Base-by-base conservation (phyloP, 2,797 vertebrate species). In the Leptoclinus maculatus region DNA sequence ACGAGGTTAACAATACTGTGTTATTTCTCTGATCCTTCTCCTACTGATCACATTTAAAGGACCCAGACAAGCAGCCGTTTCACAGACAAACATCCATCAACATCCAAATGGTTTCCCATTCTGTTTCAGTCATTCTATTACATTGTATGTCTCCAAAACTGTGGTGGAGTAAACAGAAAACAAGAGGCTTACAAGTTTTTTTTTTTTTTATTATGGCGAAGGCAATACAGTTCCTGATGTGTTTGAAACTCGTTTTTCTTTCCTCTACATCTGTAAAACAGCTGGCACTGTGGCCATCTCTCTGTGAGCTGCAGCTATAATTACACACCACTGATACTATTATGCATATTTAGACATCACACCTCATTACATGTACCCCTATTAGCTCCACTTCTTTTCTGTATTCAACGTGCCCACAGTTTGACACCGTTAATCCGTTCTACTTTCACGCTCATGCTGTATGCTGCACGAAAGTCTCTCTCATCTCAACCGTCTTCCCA, bases 1-100 rank as follows among this genome's bases (percentile, higher is more conserved):
- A 91, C 0, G 45, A 86, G 71, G 83, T 90, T 91, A 90, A 91
- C 84, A 88, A 88, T 71, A 56, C 54, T 36, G 80, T 64, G 71
- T 84, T 87, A 70, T 88, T 84, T 83, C 75, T 86, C 76, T 77
- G 80, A 83, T 88, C 63, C 57, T 36, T 68, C 47, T 38, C n/a
- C 66, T 38, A 56, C 68, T 78, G 74, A 86, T 85, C 78, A 36
- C 82, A 69, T 76, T 80, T 67, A 86, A 82, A 71, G 34, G 43
- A 41, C 34, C 49, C 17, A 72, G 71, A 74, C 53, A 39, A 56
- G 66, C 56, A 60, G 64, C 32, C 4, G 8, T 32, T 14, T 54
- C 62, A 32, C 39, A 65, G n/a, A 53, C 27, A 27, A 27, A 23
- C 57, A 39, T 36, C 19, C 43, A 25, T 71, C 73, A 51, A 54